Evolutionary conservation across 2,888 invertebrate species (phyloP), one percentile per base, ranked within the genome.

Genomic region (Bursaphelenchus okinawaensis): DNA sequence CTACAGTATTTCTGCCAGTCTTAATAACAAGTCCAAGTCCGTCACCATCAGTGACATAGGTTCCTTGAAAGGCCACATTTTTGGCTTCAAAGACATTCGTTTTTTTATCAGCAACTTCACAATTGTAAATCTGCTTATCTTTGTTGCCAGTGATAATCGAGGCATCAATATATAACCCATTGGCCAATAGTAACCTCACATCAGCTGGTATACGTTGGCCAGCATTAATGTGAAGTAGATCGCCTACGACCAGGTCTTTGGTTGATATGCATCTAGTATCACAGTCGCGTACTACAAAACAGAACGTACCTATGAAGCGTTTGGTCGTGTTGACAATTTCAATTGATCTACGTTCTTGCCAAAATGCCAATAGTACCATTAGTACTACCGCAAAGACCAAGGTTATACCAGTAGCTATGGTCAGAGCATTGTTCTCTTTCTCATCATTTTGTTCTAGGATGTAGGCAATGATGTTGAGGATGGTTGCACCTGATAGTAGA

Each of bases 11-110:
- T 22, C 64, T 65, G 55, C 73, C 76, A n/a, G 75, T 75, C 24
- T 72, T 57, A 23, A 75, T 75, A 8, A 77, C 76, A 26, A 77
- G 63, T 16, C 74, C 77, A 59, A 72, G 67, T 52, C 75, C 77
- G 50, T 77, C 77, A 26, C 77, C 77, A 29, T 77, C 77, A 20
- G 75, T 75, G 65, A 76, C 77, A 58, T 75, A 72, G 0, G 74
- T 73, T 19, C 77, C 76, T 60, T 77, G 73, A 26, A 71, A 73
- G 6, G 71, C 74, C 22, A 74, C 66, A 57, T 74, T 74, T 51
- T 65, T 51, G 4, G 71, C 56, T 52, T 74, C 74, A 52, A 74
- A 74, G 24, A 74, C 63, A 52, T 57, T 68, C 7, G 68, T 59
- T 9, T 23, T 57, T 24, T 62, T 56, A 23, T 63, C 54, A 22